Evolutionary conservation across 2,888 invertebrate species (phyloP).

Genomic region (Lepidocyrtoides sp.): DNA sequence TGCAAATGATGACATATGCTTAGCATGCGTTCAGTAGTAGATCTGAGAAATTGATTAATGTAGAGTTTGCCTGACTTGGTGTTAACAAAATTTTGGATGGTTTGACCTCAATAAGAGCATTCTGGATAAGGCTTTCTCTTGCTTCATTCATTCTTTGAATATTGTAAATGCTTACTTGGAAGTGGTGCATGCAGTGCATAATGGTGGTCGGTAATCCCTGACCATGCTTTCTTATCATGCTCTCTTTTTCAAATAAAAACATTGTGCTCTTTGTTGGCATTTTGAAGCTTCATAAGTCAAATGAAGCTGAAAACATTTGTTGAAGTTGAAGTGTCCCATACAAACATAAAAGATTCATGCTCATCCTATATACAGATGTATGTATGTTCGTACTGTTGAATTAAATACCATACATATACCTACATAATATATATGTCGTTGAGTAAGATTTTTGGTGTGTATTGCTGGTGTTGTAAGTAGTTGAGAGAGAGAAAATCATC

Average conservation of each 20-base stretch:
- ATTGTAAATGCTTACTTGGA: neutral
- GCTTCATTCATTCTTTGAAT: neutral
- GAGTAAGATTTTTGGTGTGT: neutral
- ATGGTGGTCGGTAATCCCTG: slow-evolving; percentile 36
- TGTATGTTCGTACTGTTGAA: neutral
- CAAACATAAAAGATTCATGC: neutral
- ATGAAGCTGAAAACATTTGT: slow-evolving; percentile 20
- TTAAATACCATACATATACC: neutral
- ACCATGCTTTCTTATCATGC: slow-evolving; percentile 48
- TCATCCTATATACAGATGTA: neutral
- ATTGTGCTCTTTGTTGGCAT: slow-evolving; percentile 30
- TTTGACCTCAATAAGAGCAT: slow-evolving; percentile 43
- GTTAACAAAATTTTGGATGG: slow-evolving; percentile 42
- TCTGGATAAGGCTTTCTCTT: slow-evolving; percentile 63
- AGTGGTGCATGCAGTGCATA: too few relatives aligned
- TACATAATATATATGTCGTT: neutral
- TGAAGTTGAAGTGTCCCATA: neutral
- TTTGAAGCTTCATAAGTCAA: slow-evolving; percentile 34
- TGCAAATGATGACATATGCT: slow-evolving; percentile 23
- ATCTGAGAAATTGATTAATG: slow-evolving; percentile 72
- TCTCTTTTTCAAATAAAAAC: neutral
- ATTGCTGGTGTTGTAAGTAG: neutral
- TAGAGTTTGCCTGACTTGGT: slow-evolving; percentile 49
- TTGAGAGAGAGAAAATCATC: slow-evolving; percentile 19
- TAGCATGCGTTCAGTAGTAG: slow-evolving; percentile 11